These are phyloP conservation scores for Drosophila guanche DNA, from an alignment of 1,140 invertebrate species.

Conservation along the genomic window DNA sequence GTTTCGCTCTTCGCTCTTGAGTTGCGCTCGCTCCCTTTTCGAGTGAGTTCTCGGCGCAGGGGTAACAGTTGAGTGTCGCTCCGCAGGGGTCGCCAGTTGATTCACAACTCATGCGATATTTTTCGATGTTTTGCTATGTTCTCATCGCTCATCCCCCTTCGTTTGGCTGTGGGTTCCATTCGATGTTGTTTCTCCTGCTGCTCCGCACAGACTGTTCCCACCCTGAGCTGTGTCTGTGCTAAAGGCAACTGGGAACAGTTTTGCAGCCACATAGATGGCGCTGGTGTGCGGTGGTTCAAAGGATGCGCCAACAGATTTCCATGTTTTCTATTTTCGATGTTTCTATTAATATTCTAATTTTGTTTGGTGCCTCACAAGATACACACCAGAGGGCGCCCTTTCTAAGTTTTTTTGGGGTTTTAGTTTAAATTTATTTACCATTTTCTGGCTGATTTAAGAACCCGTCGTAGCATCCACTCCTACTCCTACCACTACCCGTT, in stretches of 20 bases:
- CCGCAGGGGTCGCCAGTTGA: neutral
- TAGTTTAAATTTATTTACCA: conserved; percentile 2
- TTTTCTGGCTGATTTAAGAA: conserved; percentile 21
- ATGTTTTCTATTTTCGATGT: conserved; percentile 4
- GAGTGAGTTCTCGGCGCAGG: conserved; percentile 4
- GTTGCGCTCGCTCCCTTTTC: conserved; percentile 9
- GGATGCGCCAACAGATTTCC: conserved; percentile 19
- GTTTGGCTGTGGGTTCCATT: conserved; percentile 1
- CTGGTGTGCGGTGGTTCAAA: neutral
- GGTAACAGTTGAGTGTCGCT: conserved; percentile 25
- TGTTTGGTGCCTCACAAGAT: neutral
- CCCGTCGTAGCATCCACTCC: neutral
- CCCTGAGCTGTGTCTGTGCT: conserved; percentile 19
- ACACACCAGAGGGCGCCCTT: conserved; percentile 5
- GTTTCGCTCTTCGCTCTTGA: neutral
- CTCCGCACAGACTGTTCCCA: conserved; percentile 32
- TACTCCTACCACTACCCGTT: neutral
- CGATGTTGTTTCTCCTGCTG: conserved; percentile 11
- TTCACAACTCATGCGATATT: conserved; percentile 24
- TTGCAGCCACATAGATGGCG: conserved; percentile 39
- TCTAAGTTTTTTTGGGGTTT: too few relatives aligned
- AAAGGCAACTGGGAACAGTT: conserved; percentile 41
- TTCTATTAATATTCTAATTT: too few relatives aligned
- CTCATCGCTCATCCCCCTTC: conserved; percentile 25
- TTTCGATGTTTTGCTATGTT: conserved; percentile 32